Percentiles rank a stretch among this genome's conserved stretches.
phyloP scores from a whole-genome alignment of 2,113 vertebrate genomes.

The Psittacara wagleri region DNA sequence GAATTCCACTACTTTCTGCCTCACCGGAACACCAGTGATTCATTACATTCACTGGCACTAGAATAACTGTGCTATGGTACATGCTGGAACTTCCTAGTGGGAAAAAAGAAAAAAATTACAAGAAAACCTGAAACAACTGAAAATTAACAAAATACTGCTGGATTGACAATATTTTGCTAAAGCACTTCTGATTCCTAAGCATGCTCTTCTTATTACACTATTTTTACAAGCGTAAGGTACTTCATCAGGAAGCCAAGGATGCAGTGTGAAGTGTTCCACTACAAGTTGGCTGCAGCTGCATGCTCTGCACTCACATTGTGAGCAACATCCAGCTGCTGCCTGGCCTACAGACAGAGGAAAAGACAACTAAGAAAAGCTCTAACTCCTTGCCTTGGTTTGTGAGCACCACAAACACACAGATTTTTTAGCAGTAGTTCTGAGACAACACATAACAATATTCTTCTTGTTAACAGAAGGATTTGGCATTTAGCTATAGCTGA shows the following conservation, averaged over 20 bases:
- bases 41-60: not conserved
- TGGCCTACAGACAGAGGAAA: not conserved
- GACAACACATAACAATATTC: not conserved
- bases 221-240: not conserved
- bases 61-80: not conserved
- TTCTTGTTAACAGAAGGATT: not conserved
- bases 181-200: not conserved
- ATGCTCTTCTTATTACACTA: not conserved
- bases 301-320: not conserved
- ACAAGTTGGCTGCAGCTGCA: not conserved
- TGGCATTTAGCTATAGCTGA: not conserved
- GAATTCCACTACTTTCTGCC: not conserved
- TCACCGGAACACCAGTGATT: not conserved
- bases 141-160: not conserved
- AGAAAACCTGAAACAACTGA: not conserved
- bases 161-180: not conserved
- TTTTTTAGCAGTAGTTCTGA: not conserved
- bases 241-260: not conserved
- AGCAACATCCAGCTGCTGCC: not conserved
- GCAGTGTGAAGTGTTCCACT: not conserved
- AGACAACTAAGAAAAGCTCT: not conserved
- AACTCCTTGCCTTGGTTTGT: not conserved
- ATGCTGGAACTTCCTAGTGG: not conserved
- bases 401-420: not conserved
- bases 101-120: not conserved